phyloP scores from a whole-genome alignment of 2,888 invertebrate genomes.

The Polydrusus pterygomalis region DNA sequence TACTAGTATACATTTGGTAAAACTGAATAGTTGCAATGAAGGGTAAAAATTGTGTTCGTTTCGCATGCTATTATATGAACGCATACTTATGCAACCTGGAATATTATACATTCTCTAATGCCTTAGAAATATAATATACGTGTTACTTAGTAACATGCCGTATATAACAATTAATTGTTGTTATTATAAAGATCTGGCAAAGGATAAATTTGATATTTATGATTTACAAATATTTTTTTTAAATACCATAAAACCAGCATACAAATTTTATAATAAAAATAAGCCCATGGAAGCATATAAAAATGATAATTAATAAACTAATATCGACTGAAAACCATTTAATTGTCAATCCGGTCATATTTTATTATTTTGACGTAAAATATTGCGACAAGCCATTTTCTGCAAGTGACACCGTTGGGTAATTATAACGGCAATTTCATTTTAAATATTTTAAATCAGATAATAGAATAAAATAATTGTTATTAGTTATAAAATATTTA shows the following conservation, averaged over 20 bases:
- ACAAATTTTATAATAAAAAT: conserved; percentile 32
- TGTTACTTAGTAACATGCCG: too few species aligned
- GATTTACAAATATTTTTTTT: background rate
- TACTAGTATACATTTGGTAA: too few species aligned
- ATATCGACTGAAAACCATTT: conserved; percentile 45
- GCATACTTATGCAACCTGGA: too few species aligned
- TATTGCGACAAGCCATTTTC: conserved; percentile 38
- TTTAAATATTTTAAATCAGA: conserved; percentile 41
- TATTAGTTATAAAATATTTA: conserved; percentile 34
- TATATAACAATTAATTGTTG: too few species aligned
- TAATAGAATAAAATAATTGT: conserved; percentile 43
- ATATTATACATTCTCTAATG: too few species aligned
- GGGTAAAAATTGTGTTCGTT: too few species aligned
- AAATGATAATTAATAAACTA: conserved; percentile 34
- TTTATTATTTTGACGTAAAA: conserved; percentile 51
- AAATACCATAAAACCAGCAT: conserved; percentile 26
- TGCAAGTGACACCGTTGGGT: conserved; percentile 45
- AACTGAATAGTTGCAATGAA: too few species aligned
- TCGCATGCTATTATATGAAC: too few species aligned
- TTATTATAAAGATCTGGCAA: background rate
- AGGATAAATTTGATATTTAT: conserved; percentile 21
- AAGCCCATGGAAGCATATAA: conserved; percentile 42
- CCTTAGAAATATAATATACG: too few species aligned
- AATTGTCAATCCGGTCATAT: conserved; percentile 40
- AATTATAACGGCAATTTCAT: conserved; percentile 43